Evolutionary conservation across 2,888 invertebrate genomes (phyloP).

Genomic region (Hesperia comma): DNA sequence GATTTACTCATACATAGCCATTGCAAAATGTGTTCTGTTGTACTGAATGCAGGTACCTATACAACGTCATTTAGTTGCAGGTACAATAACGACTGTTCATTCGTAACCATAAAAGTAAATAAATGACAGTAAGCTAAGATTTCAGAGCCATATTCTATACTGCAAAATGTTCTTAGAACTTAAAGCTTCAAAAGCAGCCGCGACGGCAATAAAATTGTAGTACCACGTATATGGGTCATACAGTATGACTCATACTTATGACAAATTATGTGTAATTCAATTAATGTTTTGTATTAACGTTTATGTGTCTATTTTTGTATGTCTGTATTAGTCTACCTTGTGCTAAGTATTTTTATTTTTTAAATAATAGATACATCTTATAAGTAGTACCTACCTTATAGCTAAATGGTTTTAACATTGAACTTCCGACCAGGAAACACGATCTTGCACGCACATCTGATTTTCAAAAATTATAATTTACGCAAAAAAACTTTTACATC

Average conservation of each 20-base stretch:
- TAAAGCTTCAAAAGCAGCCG: conserved; percentile 2
- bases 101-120: conserved; percentile 7
- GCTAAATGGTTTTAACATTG: too few relatives aligned
- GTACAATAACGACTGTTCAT: neutral
- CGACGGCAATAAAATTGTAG: neutral
- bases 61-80: conserved; percentile 2
- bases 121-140: neutral
- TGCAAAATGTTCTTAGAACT: neutral
- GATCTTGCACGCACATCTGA: too few relatives aligned
- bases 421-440: too few relatives aligned
- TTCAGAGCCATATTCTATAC: conserved; percentile 2
- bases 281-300: neutral
- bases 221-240: neutral
- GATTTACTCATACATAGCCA: neutral
- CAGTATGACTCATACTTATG: neutral
- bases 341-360: too few relatives aligned
- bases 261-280: neutral
- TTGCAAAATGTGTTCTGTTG: neutral
- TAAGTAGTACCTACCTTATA: too few relatives aligned
- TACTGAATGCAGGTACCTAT: neutral
- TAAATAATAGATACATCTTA: too few relatives aligned
- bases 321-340: too few relatives aligned
- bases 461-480: too few relatives aligned
- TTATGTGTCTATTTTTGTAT: too few relatives aligned
- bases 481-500: too few relatives aligned